Evolutionary conservation across 2,888 invertebrate species (phyloP), one percentile per base, ranked within the genome.

Genomic region (Scelioninae gen. 1): DNA sequence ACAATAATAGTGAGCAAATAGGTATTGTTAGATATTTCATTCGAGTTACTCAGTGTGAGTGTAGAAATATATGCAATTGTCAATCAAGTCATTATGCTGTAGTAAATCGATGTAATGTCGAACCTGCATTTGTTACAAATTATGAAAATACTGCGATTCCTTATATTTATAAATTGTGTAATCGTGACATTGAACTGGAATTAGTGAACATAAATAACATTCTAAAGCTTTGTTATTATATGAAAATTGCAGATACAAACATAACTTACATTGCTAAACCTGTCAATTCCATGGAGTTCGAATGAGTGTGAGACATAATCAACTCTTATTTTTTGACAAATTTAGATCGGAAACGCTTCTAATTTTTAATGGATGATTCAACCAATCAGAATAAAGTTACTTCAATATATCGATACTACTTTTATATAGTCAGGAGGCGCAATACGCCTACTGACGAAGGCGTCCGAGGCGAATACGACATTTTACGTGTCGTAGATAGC

Each of bases 31-130:
- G 53, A 43, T 32, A 32, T 62, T 72, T 60, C 10, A n/a, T 72
- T 7, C 16, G 47, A 55, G 55, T 63, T 1, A 23, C 38, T 0
- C 11, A 43, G 1, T 74, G 74, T 15, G 16, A 45, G 0, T 74
- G 74, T 11, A 2, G 5, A 0, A 15, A 16, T 38, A 23, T 83
- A 15, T 80, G 65, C 65, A 31, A 76, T 34, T 40, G 69, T 80
- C 8, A 23, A 47, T 13, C 65, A 63, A 69, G 43, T 53, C 11
- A 63, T 51, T 32, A 68, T 53, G 65, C 32, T 8, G 13, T 79
- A 32, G 1, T 58, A 34, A 68, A 71, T 0, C 23, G 34, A 15
- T 60, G 71, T 51, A 15, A 11, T 6, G 23, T 38, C 3, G 58
- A 58, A 58, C 16, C 0, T 58, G 9, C 69, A 2, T 69, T 69